Base-by-base conservation (phyloP, 2,797 vertebrate species). In the Tadarida brasiliensis region DNA sequence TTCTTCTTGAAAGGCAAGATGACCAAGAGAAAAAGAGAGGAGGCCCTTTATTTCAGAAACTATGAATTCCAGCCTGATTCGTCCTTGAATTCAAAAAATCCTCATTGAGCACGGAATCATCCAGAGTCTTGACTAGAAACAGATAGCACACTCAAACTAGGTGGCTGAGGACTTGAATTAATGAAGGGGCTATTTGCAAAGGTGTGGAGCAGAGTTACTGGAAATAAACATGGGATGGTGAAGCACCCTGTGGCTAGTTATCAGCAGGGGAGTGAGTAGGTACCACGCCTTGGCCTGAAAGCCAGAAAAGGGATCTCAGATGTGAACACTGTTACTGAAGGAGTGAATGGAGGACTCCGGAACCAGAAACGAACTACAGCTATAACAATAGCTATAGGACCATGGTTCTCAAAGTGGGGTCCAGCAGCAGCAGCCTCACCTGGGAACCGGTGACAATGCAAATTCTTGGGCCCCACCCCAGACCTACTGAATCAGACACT, bases 1-100 rank as follows among this genome's bases (percentile, higher is more conserved):
- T 68, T 90, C 76, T 93, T 91, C 77, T 30, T 68, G 65, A 97
- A 94, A 54, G 94, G 16, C 88, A 91, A 91, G 35, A 63, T 80
- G 71, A 88, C 86, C 82, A 73, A 89, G 39, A 74, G 70, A 44
- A 90, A 89, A 49, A 39, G 59, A 87, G 22, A 95, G 20, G 73
- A 85, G 87, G 63, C 14, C 56, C 26, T 91, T 95, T 88, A 74
- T 74, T 85, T 78, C 82, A 86, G 86, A 87, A 94, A 88, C 57
- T 44, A 74, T 59, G 39, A 94, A 88, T 63, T 39, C 85, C 54
- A 85, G 77, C 19, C 74, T 80, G 94, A 92, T 70, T 96, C 73
- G 68, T 56, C 51, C 74, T 61, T 84, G 78, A 91, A 80, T 59
- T 94, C 20, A 85, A 86, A 87, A 82, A 68, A 76, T 68, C 24